These are phyloP conservation scores for Hypomesus transpacificus DNA, from an alignment of 2,113 vertebrate species.

Conservation along the genomic window DNA sequence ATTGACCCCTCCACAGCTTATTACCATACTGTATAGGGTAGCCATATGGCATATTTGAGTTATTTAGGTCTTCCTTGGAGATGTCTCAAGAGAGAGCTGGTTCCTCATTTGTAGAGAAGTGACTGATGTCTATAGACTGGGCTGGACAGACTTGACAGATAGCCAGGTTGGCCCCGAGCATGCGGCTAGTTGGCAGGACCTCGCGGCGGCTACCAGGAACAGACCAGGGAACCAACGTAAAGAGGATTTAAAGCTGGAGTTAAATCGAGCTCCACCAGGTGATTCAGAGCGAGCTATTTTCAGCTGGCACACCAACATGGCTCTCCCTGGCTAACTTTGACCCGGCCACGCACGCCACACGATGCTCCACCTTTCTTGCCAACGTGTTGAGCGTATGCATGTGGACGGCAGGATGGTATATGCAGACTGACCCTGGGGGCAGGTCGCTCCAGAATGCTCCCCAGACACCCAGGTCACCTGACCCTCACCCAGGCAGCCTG, in stretches of 20 bases:
- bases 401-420: too few species aligned
- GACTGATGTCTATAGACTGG: not conserved
- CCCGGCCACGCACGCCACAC: not conserved
- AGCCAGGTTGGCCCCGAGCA: not conserved
- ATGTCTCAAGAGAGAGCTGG: too few species aligned
- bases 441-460: too few species aligned
- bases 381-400: too few species aligned
- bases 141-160: not conserved
- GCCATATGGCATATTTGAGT: too few species aligned
- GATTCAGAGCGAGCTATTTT: constrained; percentile 5
- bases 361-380: not conserved
- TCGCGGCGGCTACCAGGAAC: not conserved
- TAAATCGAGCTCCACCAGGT: constrained; percentile 21
- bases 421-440: too few species aligned
- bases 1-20: too few species aligned
- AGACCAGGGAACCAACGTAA: not conserved
- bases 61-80: too few species aligned
- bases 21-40: too few species aligned
- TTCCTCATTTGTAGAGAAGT: too few species aligned
- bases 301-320: not conserved
- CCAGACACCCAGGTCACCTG: too few species aligned
- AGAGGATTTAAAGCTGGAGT: constrained; percentile 20
- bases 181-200: not conserved
- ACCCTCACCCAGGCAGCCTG: too few species aligned
- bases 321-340: not conserved